Conservation (phyloP, 2,888 invertebrate species). For the Tetanocera ferruginea region DNA sequence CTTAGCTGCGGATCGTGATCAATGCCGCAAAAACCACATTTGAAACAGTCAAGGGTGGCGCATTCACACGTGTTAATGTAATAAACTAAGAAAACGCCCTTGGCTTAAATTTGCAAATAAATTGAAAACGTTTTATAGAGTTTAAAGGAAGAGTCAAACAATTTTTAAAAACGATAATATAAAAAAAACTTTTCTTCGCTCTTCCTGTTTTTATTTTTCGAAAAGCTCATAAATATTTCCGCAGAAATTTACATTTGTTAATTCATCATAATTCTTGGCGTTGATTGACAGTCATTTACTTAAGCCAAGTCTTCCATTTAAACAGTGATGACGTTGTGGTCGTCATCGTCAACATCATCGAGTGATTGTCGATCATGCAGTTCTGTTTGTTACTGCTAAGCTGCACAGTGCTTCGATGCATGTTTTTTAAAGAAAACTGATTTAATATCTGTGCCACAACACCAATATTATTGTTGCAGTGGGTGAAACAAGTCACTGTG, state of each 20-base stretch:
- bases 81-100: slow-evolving; percentile 15
- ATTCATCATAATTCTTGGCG: slow-evolving; percentile 3
- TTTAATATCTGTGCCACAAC: no score
- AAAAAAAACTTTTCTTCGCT: background rate
- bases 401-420: background rate
- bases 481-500: no score
- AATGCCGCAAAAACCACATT: background rate
- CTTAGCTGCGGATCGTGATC: background rate
- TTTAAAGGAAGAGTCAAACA: background rate
- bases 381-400: background rate
- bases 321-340: slow-evolving; percentile 18
- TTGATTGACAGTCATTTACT: slow-evolving; percentile 2
- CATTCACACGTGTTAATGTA: slow-evolving; percentile 14
- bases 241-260: slow-evolving; percentile 21
- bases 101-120: slow-evolving; percentile 24
- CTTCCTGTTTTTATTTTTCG: background rate
- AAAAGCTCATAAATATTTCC: slow-evolving; percentile 16
- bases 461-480: no score
- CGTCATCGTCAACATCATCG: background rate
- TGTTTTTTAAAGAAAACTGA: no score
- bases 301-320: background rate
- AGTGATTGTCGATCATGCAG: background rate
- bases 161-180: background rate
- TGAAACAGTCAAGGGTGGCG: background rate
- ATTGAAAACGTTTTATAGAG: background rate